Evolutionary conservation across 2,888 invertebrate genomes (phyloP).

Genomic region (Tolmerus cingulatus): DNA sequence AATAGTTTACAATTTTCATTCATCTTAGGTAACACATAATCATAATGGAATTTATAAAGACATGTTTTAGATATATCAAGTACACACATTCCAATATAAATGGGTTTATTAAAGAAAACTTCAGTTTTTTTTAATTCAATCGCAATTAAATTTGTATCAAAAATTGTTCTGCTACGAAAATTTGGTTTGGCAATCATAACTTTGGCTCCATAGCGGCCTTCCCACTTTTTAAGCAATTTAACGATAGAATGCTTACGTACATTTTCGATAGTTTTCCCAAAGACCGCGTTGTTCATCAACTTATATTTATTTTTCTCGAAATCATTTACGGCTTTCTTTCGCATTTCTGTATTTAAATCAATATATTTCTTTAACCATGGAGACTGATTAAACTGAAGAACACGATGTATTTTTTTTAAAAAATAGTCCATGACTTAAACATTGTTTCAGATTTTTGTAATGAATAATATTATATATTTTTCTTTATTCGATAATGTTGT

Average conservation of each 20-base stretch:
- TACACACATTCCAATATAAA: neutral
- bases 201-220: neutral
- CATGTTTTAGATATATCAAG: neutral
- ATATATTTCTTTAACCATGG: too few relatives aligned
- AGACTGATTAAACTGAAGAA: too few relatives aligned
- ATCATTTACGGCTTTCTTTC: neutral
- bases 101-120: neutral
- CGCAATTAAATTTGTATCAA: neutral
- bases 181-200: neutral
- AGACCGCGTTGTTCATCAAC: neutral
- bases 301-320: neutral
- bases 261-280: neutral
- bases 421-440: neutral
- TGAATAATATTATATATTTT: constrained; percentile 56
- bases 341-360: too few relatives aligned
- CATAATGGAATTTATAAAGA: neutral
- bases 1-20: too few relatives aligned
- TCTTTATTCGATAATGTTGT: constrained; percentile 51
- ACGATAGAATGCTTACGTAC: neutral
- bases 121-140: neutral
- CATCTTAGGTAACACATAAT: neutral
- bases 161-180: neutral
- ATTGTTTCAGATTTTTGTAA: constrained; percentile 56
- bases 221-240: neutral
- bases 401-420: neutral